Percentiles rank a stretch among this genome's conserved stretches.
Conservation (phyloP, 2,797 vertebrate genomes). For the Thalassophryne amazonica region DNA sequence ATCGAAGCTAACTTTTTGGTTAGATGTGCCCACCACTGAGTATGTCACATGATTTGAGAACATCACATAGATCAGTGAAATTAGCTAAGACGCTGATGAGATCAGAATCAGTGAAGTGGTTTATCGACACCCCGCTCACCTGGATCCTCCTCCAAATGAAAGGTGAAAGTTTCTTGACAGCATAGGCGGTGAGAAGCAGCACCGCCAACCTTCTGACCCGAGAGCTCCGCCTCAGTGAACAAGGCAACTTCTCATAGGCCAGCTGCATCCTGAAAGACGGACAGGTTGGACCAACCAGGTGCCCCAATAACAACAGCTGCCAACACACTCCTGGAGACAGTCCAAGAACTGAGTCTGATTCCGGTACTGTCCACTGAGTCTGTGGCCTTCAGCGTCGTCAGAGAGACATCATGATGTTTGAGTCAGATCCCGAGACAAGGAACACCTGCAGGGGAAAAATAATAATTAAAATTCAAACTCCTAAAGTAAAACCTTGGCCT, state of each 20-base stretch:
- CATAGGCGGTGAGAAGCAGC: slow-evolving; percentile 59
- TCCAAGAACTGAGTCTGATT: not conserved
- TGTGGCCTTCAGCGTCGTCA: not conserved
- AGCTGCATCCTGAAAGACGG: slow-evolving; percentile 50
- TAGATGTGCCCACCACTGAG: too few species aligned
- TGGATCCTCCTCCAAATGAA: slow-evolving; percentile 58
- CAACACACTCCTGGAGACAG: not conserved
- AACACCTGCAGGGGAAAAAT: too few species aligned
- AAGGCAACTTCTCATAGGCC: slow-evolving; percentile 59
- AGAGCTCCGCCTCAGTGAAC: slow-evolving; percentile 61
- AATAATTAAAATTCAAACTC: too few species aligned
- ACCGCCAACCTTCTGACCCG: slow-evolving; percentile 49
- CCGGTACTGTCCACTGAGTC: too few species aligned
- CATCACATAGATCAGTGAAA: too few species aligned
- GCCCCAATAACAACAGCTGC: not conserved
- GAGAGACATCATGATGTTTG: not conserved
- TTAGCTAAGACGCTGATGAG: too few species aligned
- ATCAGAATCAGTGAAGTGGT: too few species aligned
- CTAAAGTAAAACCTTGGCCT: too few species aligned
- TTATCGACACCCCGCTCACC: too few species aligned
- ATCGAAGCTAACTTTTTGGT: too few species aligned
- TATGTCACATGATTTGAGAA: too few species aligned
- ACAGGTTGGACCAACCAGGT: slow-evolving; percentile 6
- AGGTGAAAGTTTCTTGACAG: slow-evolving; percentile 65
- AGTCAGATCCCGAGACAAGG: too few species aligned